Conservation (phyloP, 2,113 vertebrate species). For the Centropristis striata region DNA sequence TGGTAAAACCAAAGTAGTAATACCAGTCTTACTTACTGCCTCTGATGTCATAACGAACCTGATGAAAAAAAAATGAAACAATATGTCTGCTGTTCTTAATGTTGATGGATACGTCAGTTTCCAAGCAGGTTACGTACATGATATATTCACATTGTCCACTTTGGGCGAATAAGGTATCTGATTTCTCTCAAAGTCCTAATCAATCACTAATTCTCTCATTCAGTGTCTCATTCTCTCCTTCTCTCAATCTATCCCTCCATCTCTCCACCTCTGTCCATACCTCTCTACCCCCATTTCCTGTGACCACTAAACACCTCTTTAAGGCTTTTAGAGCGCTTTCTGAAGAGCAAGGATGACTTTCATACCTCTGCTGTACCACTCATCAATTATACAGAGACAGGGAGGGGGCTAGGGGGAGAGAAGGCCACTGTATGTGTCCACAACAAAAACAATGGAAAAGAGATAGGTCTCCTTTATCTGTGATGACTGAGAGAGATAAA, state of each 20-base stretch:
- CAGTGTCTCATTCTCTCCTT: conserved; percentile 1
- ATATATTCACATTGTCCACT: conserved; percentile 4
- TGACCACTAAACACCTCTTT: conserved; percentile 77
- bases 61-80: background rate
- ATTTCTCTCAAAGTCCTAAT: conserved; percentile 50
- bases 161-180: conserved; percentile 36
- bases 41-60: background rate
- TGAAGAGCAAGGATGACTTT: conserved; percentile 56
- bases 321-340: conserved; percentile 70
- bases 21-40: background rate
- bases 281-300: conserved; percentile 69
- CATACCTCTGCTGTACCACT: conserved; percentile 62
- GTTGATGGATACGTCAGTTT: conserved; percentile 14
- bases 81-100: conserved; percentile 8
- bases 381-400: conserved; percentile 72
- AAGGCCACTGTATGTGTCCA: conserved; percentile 1
- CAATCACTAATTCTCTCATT: conserved; percentile 51
- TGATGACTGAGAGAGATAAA: background rate
- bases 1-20: no score
- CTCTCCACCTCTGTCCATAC: conserved; percentile 33
- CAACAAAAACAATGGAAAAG: conserved; percentile 16
- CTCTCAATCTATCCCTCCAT: background rate
- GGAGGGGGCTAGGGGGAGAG: background rate
- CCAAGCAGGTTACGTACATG: no score
- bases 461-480: background rate